A percentile compares a stretch with the other conserved stretches of the same genome.
phyloP scores from a whole-genome alignment of 2,797 vertebrate genomes.

The Sebastes cheni region DNA sequence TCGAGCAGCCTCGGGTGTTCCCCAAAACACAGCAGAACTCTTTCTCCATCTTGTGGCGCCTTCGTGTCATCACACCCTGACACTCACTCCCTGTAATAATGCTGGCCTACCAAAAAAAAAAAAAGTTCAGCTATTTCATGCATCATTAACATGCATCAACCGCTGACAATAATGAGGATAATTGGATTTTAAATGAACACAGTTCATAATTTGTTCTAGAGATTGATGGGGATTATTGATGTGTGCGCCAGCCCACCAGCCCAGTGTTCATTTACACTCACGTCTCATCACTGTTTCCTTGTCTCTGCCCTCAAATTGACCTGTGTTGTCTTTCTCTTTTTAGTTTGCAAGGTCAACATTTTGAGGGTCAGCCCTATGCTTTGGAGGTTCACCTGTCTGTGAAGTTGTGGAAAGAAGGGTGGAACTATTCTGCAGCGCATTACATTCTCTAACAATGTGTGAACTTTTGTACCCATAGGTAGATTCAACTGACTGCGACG shows the following conservation, averaged over 20 bases:
- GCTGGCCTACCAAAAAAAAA: conserved; percentile 3
- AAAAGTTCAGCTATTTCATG: conserved; percentile 61
- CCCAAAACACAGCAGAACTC: neutral
- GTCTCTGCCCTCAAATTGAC: conserved; percentile 27
- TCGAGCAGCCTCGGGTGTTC: neutral
- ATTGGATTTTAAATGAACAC: conserved; percentile 79
- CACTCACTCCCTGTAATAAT: neutral
- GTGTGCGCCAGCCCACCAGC: conserved; percentile 24
- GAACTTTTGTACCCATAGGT: no score
- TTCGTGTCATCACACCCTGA: neutral
- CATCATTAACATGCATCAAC: conserved; percentile 72
- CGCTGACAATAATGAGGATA: conserved; percentile 70
- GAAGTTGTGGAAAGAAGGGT: neutral
- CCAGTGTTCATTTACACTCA: neutral
- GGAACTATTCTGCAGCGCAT: neutral
- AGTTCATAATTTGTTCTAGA: conserved; percentile 62
- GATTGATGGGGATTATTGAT: conserved; percentile 70
- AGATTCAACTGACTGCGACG: no score
- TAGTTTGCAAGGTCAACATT: neutral
- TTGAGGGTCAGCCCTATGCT: neutral
- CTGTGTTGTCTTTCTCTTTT: neutral
- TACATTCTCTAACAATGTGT: neutral
- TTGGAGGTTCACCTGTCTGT: no score
- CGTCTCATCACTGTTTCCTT: neutral
- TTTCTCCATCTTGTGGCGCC: conserved; percentile 52